Evolutionary conservation across 2,888 invertebrate species (phyloP), one percentile per base, ranked within the genome.

Genomic region (Stratiomys singularior): DNA sequence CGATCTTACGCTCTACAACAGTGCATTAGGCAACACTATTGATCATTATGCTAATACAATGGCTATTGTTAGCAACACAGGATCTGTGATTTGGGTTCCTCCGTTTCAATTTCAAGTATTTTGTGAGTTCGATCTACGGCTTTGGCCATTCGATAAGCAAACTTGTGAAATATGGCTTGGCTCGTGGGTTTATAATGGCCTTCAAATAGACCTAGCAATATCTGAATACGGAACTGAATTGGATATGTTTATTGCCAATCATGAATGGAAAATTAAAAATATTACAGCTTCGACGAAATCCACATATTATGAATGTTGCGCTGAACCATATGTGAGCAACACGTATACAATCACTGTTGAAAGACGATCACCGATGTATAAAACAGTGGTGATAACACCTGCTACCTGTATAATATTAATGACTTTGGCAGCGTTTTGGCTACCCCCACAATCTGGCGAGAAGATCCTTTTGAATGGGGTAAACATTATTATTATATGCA

Each of bases 71-170:
- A 80, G 81, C 69, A 74, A 79, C 66, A 81, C 80, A 56, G 92
- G 92, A 0, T 84, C 83, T 4, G 89, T 93, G 0, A 80, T 90
- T 3, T 93, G 93, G 93, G 90, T 91, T 5, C 92, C 92, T 5
- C 91, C 93, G 4, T 89, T 92, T 1, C 92, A 92, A 80, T 91
- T 93, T 79, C 88, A 91, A 0, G 88, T 90, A 15, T 90, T 91
- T 82, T 92, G 92, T 82, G 90, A 92, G 77, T 83, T 91, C 30
- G 90, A 95, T 83, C 88, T 95, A 74, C 86, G 88, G 18, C 87
- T 89, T 79, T 96, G 95, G 95, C 96, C 96, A 0, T 90, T 88
- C 66, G 96, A 96, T 85, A 87, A 87, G 5, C 95, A 96, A 84
- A 86, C 84, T 0, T 93, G 93, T 82, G 83, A 84, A 60, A 86